phyloP scores from a whole-genome alignment of 1,140 invertebrate genomes.

The Kradibia gibbosae region DNA sequence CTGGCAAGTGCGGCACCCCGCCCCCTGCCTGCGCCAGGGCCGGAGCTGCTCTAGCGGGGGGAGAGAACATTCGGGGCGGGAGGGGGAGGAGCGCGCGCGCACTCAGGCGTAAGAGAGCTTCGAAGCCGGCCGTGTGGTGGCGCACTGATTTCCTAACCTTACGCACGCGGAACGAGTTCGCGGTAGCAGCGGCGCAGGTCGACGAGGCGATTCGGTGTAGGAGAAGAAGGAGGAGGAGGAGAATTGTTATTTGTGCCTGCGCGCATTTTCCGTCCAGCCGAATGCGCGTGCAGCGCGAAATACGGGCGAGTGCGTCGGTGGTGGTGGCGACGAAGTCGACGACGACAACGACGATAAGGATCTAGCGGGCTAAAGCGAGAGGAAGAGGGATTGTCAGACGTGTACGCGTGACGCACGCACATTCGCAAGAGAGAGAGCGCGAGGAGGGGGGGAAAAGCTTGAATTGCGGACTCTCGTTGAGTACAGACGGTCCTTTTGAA shows the following conservation, averaged over 20 bases:
- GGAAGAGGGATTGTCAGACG: background rate
- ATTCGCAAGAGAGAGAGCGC: constrained; percentile 23
- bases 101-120: constrained; percentile 68
- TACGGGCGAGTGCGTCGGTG: background rate
- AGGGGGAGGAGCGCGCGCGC: constrained; percentile 46
- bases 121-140: constrained; percentile 65
- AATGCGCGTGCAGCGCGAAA: background rate
- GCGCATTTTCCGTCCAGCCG: constrained; percentile 19
- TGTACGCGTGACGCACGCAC: background rate
- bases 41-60: constrained; percentile 21
- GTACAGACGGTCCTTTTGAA: constrained; percentile 31
- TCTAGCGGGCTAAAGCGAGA: background rate
- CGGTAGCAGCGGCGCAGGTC: constrained; percentile 1
- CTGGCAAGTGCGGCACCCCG: background rate
- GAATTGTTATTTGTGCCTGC: constrained; percentile 16
- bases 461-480: background rate
- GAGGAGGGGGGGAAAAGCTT: constrained; percentile 33
- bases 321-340: background rate
- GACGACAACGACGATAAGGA: background rate
- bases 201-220: constrained; percentile 7
- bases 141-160: constrained; percentile 58
- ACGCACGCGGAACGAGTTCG: constrained; percentile 31
- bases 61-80: background rate
- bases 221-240: background rate
- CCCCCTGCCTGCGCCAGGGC: background rate